A percentile compares a stretch with the other conserved stretches of the same genome.
Conservation (phyloP, 1,140 invertebrate genomes). For the Hypsibius dujardini region DNA sequence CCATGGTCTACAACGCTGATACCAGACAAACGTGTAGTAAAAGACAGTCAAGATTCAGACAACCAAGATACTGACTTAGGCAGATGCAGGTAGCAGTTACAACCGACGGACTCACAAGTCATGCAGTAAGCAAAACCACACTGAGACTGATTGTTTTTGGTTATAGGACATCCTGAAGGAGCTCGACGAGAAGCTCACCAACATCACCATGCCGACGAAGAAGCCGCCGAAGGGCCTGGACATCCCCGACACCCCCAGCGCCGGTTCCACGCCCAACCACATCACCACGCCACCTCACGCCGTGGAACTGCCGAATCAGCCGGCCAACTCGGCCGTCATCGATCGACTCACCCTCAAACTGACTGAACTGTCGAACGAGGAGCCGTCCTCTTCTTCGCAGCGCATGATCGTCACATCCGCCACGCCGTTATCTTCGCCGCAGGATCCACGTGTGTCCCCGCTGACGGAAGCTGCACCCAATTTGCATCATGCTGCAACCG, state of each 20-base stretch:
- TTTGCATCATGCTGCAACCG: background rate
- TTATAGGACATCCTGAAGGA: constrained; percentile 14
- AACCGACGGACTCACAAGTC: no score
- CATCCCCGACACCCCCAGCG: constrained; percentile 11
- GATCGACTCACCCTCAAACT: constrained; percentile 7
- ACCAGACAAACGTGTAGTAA: background rate
- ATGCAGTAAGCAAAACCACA: no score
- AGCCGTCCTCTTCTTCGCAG: background rate
- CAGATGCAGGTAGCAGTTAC: no score
- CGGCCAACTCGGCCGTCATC: background rate
- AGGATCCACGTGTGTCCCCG: background rate
- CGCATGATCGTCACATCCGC: background rate
- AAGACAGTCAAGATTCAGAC: background rate
- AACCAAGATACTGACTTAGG: background rate
- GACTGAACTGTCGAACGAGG: background rate
- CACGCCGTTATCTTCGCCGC: background rate
- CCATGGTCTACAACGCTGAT: no score
- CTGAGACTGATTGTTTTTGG: background rate
- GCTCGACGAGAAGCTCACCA: constrained; percentile 12
- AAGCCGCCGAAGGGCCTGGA: constrained; percentile 14
- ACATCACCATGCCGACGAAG: constrained; percentile 16
- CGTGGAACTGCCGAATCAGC: constrained; percentile 6
- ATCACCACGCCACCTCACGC: constrained; percentile 12
- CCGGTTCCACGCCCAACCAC: constrained; percentile 7
- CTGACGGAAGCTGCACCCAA: background rate